Evolutionary conservation across 2,113 vertebrate species (phyloP).

Genomic region (Amazona vittata): DNA sequence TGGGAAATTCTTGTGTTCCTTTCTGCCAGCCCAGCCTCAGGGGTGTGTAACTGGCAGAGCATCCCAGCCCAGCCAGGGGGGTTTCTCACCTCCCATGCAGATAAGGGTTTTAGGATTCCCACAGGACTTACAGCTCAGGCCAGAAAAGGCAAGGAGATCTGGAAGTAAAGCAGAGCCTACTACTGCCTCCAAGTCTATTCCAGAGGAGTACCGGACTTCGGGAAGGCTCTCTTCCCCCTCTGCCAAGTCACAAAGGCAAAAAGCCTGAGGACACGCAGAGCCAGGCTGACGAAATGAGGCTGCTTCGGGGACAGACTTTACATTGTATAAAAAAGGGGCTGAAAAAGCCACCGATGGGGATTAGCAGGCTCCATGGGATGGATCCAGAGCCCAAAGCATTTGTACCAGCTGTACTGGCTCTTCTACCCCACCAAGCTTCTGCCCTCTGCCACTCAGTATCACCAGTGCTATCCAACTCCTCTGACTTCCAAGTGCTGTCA

Average conservation of each 20-base stretch:
- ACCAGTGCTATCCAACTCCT: background rate
- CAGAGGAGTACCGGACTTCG: background rate
- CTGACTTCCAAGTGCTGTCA: background rate
- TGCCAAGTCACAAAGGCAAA: background rate
- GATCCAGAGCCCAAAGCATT: background rate
- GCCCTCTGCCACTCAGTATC: background rate
- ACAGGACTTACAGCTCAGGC: background rate
- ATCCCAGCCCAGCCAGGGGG: background rate
- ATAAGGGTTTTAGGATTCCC: background rate
- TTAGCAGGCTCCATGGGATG: background rate
- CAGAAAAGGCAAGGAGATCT: background rate
- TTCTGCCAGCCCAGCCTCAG: background rate
- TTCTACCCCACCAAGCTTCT: background rate
- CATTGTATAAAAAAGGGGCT: background rate
- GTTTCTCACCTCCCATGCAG: background rate
- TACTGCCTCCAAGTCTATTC: background rate
- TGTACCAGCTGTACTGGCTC: background rate
- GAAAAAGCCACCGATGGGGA: background rate
- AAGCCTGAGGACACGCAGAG: background rate
- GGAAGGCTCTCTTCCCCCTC: background rate
- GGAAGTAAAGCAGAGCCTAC: background rate
- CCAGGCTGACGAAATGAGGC: background rate
- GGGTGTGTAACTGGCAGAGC: background rate
- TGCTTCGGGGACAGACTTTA: background rate
- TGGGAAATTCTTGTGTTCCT: background rate